These are phyloP conservation scores for Bubo scandiacus DNA, from an alignment of 2,113 vertebrate genomes.

Conservation along the genomic window DNA sequence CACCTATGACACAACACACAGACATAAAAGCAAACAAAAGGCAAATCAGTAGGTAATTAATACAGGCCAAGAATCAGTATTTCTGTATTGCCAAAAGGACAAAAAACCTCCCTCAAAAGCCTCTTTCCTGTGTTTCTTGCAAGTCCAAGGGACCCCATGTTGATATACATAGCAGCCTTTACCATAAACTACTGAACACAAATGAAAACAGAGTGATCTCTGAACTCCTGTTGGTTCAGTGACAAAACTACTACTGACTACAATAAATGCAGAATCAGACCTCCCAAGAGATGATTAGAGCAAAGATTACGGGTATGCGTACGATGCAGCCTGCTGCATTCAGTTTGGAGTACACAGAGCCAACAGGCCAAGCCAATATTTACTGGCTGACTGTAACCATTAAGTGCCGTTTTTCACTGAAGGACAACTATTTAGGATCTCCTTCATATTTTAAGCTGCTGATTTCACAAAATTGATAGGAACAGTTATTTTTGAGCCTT, in stretches of 20 bases:
- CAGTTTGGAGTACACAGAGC: background rate
- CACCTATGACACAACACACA: conserved; percentile 74
- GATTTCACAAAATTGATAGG: background rate
- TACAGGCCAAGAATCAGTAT: background rate
- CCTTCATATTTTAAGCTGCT: background rate
- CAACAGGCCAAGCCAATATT: background rate
- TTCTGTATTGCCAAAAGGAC: background rate
- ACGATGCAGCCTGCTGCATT: background rate
- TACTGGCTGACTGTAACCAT: background rate
- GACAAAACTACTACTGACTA: background rate
- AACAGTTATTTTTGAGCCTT: background rate
- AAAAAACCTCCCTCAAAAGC: background rate
- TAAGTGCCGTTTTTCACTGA: background rate
- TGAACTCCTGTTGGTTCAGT: background rate
- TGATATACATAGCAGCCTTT: background rate
- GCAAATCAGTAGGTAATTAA: background rate
- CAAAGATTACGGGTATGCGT: no score
- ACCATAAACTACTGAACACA: background rate
- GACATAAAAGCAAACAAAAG: background rate
- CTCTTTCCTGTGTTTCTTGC: background rate
- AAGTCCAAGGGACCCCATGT: background rate
- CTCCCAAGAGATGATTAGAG: background rate
- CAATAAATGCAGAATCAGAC: background rate
- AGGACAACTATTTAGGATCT: background rate
- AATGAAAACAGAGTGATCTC: background rate